phyloP scores from a whole-genome alignment of 2,797 vertebrate genomes.

The Sebastiscus albofasciatus region DNA sequence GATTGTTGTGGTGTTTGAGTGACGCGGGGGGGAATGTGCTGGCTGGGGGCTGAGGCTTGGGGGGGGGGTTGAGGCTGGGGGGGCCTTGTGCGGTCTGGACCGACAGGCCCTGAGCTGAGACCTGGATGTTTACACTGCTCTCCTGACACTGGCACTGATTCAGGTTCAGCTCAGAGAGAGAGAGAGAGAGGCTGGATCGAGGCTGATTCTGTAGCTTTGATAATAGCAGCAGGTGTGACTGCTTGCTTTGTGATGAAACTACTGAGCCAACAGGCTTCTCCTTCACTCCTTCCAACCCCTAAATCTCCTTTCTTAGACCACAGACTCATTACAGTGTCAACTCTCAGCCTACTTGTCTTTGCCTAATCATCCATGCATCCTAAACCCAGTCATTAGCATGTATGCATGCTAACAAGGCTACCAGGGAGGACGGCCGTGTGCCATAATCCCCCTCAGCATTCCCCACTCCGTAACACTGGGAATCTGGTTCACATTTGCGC shows the following conservation, averaged over 20 bases:
- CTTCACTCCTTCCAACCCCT: conserved; percentile 5
- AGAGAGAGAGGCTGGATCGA: neutral
- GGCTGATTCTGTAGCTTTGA: neutral
- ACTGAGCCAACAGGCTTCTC: neutral
- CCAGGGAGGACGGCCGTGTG: conserved; percentile 28
- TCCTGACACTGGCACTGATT: conserved; percentile 63
- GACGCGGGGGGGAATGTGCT: conserved; percentile 60
- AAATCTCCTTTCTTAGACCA: conserved; percentile 28
- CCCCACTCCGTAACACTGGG: conserved; percentile 24
- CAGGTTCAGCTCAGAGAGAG: conserved; percentile 39
- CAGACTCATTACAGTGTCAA: conserved; percentile 31
- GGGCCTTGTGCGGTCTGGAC: conserved; percentile 53
- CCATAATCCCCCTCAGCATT: conserved; percentile 47
- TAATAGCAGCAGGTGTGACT: conserved; percentile 17
- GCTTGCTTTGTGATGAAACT: neutral
- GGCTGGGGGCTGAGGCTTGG: conserved; percentile 52
- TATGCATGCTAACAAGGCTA: conserved; percentile 61
- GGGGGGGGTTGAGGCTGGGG: neutral
- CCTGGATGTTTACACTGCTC: conserved; percentile 73
- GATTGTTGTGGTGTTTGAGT: conserved; percentile 69
- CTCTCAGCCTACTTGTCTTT: conserved; percentile 26
- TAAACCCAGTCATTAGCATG: conserved; percentile 56
- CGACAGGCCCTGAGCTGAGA: conserved; percentile 49
- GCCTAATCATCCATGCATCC: conserved; percentile 50
- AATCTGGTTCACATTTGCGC: conserved; percentile 52